A percentile compares a stretch with the other conserved stretches of the same genome.
Evolutionary conservation across 1,140 invertebrate genomes (phyloP).

Genomic region (Trichonephila clavata): DNA sequence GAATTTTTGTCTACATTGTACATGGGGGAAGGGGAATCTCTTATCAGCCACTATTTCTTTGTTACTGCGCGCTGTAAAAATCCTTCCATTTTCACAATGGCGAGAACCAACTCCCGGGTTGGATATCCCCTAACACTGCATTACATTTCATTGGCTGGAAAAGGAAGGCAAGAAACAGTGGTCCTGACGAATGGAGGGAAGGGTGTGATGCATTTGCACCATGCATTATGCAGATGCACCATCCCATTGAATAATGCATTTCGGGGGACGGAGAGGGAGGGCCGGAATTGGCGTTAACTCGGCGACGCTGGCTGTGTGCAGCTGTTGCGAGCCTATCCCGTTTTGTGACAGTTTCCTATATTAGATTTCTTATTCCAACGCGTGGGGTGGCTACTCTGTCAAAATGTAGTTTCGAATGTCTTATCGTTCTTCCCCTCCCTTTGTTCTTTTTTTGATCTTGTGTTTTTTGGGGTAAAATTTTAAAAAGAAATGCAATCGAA

Average conservation of each 20-base stretch:
- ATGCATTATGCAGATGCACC: conserved; percentile 43
- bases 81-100: neutral
- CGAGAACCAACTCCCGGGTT: neutral
- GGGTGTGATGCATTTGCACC: neutral
- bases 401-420: neutral
- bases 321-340: neutral
- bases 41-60: neutral
- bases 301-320: neutral
- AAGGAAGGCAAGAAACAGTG: neutral
- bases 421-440: neutral
- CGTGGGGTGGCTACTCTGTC: conserved; percentile 45
- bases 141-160: conserved; percentile 49
- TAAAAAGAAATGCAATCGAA: neutral
- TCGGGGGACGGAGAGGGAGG: neutral
- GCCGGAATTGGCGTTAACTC: conserved; percentile 14
- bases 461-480: neutral
- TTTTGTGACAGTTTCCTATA: conserved; percentile 37
- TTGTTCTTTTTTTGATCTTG: neutral
- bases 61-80: neutral
- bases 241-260: conserved; percentile 17
- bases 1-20: too few relatives aligned
- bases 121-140: conserved; percentile 1
- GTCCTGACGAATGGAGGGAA: neutral
- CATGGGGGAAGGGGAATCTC: neutral
- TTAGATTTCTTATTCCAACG: conserved; percentile 39